Evolutionary conservation across 2,113 vertebrate genomes (phyloP), one percentile per base, ranked within the genome.

Genomic region (Tretioscincus oriximinensis): DNA sequence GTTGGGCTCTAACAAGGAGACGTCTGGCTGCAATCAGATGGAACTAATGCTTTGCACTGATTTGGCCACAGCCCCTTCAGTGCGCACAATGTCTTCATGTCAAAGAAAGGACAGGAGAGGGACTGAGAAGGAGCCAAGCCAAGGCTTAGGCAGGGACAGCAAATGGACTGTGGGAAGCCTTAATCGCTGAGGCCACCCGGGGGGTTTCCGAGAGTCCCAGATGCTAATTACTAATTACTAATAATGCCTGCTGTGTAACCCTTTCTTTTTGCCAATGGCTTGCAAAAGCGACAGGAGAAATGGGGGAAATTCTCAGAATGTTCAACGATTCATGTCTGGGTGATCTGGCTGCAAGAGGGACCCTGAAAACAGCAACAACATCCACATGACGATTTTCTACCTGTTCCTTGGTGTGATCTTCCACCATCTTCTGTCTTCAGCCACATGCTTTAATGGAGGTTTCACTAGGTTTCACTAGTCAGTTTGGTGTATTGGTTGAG

Each of bases 181-280:
- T 82, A 74, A 73, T 81, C 84, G 81, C 86, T 47, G 7, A 0
- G 0, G 4, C 45, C 63, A 65, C 81, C 87, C 78, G 71, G 2
- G 28, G 81, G 82, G 83, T 49, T 81, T 77, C 81, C 61, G 24
- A 69, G 51, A 0, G 69, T 75, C 83, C 29, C 72, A 64, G 63
- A 69, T 81, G 67, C 81, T 90, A 85, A 91, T 92, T 91, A 85
- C 81, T 89, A 89, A 86, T 92, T 89, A 89, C 91, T 90, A 88
- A 84, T 88, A 14, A 58, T 58, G 54, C 84, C 45, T 90, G 88
- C 88, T 88, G 90, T 91, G 88, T 86, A 86, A 88, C 83, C 14
- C 18, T 91, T 88, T 90, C 91, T 83, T 91, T 93, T 91, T 89
- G 88, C 81, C 85, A 91, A 78, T 7, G 82, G 73, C 28, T 80